Evolutionary conservation across 2,113 vertebrate genomes (phyloP), one percentile per base, ranked within the genome.

Genomic region (Gopherus flavomarginatus): DNA sequence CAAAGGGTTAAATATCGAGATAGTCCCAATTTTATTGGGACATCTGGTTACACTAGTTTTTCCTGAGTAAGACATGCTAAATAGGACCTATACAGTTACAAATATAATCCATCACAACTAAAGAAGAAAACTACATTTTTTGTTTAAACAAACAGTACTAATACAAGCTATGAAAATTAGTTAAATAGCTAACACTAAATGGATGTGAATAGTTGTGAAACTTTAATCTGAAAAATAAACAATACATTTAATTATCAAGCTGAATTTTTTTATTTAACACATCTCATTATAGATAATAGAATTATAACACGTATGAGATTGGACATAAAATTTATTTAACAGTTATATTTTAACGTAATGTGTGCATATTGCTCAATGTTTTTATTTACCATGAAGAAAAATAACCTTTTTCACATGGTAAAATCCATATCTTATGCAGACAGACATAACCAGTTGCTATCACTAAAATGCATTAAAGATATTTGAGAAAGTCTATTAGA

Each of bases 171-270:
- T 62, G 14, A 62, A 62, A 35, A 62, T 62, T 62, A 62, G 29
- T 62, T 35, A 62, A 13, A 62, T 35, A 62, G 13, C 59, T 35
- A 31, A 62, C 27, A 31, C 29, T 62, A 14, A 62, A 62, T 62
- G 29, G 50, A 91, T 88, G 90, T 42, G 90, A 77, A 90, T 11
- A 77, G 50, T 92, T 88, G 89, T 42, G 90, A 95, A 95, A 96
- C 86, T 95, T 96, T 95, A 95, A 96, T 95, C 92, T 93, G 95
- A 97, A 95, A 62, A 31, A 35, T 35, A 62, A 4, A 31, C 53
- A 96, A 93, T 95, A 95, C 85, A 90, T 93, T 96, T 94, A 82
- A 93, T 81, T 35, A 87, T 94, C 94, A 91, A 78, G 94, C 83
- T 95, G 94, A 8, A 95, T 89, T 44, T 62, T 96, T 57, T 93